Percentiles rank a stretch among this genome's conserved stretches.
Conservation (phyloP, 2,888 invertebrate genomes). For the Orthosia gracilis region DNA sequence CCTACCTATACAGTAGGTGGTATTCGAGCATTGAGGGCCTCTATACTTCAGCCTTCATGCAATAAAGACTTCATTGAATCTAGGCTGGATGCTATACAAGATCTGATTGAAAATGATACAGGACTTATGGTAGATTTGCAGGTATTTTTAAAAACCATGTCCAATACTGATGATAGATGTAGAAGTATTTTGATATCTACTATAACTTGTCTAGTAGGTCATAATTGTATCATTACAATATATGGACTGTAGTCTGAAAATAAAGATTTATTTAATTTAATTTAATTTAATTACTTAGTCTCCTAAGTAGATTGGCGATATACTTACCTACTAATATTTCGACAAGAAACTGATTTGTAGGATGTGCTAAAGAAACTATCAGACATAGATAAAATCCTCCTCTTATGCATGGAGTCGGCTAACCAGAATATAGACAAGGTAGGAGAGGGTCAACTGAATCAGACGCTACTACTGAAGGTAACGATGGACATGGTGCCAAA, state of each 20-base stretch:
- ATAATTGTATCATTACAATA: background rate
- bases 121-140: constrained; percentile 92
- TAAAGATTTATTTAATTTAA: too few species aligned
- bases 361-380: constrained; percentile 92
- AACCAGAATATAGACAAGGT: constrained; percentile 88
- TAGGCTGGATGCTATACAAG: constrained; percentile 94
- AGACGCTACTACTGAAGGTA: constrained; percentile 94
- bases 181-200: background rate
- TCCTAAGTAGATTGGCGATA: background rate
- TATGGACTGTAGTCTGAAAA: too few species aligned
- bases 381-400: constrained; percentile 95
- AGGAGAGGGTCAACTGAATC: constrained; percentile 95
- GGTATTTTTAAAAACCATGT: constrained; percentile 78
- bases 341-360: constrained; percentile 77
- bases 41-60: constrained; percentile 95
- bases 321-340: background rate
- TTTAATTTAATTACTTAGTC: too few species aligned
- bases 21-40: constrained; percentile 94
- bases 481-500: constrained; percentile 94
- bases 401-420: constrained; percentile 86
- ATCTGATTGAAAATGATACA: constrained; percentile 93
- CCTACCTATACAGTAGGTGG: constrained; percentile 92
- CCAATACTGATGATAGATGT: background rate
- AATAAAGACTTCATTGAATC: constrained; percentile 92
- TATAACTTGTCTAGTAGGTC: background rate